A percentile compares a stretch with the other conserved stretches of the same genome.
These are phyloP conservation scores for Idaea dimidiata DNA, from an alignment of 2,888 invertebrate species.

Conservation along the genomic window DNA sequence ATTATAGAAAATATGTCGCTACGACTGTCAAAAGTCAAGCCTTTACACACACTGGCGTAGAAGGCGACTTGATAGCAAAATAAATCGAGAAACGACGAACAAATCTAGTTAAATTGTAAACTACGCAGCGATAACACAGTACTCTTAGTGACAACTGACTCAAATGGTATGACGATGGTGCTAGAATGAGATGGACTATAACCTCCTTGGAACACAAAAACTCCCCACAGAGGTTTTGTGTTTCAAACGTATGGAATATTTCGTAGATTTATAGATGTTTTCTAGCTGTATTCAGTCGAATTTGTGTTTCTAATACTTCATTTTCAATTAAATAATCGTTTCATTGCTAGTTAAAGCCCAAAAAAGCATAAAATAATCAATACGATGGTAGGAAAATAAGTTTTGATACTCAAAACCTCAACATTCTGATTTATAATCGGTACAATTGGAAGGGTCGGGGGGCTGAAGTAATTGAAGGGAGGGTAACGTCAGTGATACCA, in stretches of 20 bases:
- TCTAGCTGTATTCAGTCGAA: conserved; percentile 41
- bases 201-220: conserved; percentile 35
- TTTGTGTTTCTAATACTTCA: conserved; percentile 58
- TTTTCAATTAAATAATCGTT: neutral
- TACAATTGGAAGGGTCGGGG: conserved; percentile 38
- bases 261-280: conserved; percentile 7
- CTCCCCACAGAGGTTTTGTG: conserved; percentile 66
- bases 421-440: conserved; percentile 43
- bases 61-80: conserved; percentile 84
- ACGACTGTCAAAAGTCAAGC: conserved; percentile 74
- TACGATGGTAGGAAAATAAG: conserved; percentile 30
- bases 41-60: conserved; percentile 84
- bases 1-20: conserved; percentile 32
- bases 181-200: conserved; percentile 3
- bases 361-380: conserved; percentile 18
- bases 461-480: conserved; percentile 36
- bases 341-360: neutral
- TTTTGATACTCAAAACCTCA: conserved; percentile 74
- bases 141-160: conserved; percentile 63
- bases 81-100: conserved; percentile 53
- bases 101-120: conserved; percentile 56
- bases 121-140: conserved; percentile 71
- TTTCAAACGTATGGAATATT: conserved; percentile 61
- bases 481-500: conserved; percentile 44
- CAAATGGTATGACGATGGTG: conserved; percentile 46